Percentiles rank a stretch among this genome's conserved stretches.
These are phyloP conservation scores for Saccopteryx bilineata DNA, from an alignment of 2,113 vertebrate species.

Conservation along the genomic window DNA sequence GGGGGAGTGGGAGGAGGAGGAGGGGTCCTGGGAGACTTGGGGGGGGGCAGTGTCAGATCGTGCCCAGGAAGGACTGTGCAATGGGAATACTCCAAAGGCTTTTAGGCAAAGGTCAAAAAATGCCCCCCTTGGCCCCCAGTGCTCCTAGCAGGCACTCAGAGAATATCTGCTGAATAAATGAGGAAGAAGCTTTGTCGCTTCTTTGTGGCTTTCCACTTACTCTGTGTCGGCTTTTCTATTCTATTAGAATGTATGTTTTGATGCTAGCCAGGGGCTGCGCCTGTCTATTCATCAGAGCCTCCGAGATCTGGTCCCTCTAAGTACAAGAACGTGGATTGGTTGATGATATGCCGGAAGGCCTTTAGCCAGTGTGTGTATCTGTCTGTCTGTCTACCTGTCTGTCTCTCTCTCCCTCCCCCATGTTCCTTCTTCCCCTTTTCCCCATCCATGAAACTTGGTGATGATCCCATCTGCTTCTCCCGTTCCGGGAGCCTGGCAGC, in stretches of 20 bases:
- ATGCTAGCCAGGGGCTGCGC: rapidly evolving
- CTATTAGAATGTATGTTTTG: background rate
- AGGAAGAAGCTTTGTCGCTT: rapidly evolving
- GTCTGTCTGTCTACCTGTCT: too few relatives aligned
- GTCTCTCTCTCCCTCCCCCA: too few relatives aligned
- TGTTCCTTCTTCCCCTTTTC: background rate
- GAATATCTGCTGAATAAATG: rapidly evolving
- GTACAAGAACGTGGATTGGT: rapidly evolving
- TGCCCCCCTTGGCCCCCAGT: rapidly evolving
- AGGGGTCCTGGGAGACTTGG: rapidly evolving
- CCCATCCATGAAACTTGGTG: background rate
- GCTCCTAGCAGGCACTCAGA: rapidly evolving
- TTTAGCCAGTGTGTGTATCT: background rate
- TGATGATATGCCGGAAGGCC: rapidly evolving
- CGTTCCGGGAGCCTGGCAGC: background rate
- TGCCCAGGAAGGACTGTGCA: rapidly evolving
- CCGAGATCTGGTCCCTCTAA: background rate
- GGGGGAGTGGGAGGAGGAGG: background rate
- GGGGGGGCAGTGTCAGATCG: rapidly evolving
- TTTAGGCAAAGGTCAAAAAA: background rate
- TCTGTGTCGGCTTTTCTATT: rapidly evolving
- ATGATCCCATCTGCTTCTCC: background rate
- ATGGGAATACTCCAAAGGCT: rapidly evolving
- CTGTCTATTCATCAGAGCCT: background rate
- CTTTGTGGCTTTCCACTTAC: rapidly evolving